These are phyloP conservation scores for Eilema griseolum DNA, from an alignment of 2,888 invertebrate genomes.

Conservation along the genomic window DNA sequence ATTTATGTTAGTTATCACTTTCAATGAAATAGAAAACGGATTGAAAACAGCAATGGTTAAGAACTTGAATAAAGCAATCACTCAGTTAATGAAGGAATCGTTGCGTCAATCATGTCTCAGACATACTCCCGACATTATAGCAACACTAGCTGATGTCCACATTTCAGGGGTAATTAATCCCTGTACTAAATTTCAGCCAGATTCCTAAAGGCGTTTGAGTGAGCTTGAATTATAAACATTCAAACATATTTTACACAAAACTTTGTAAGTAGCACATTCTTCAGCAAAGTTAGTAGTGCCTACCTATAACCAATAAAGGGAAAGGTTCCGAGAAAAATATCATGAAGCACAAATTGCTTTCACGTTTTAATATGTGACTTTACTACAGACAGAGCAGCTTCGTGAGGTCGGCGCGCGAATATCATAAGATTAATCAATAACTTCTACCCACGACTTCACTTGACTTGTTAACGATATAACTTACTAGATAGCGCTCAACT, in stretches of 20 bases:
- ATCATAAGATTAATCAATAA: slow-evolving; percentile 62
- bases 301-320: slow-evolving; percentile 33
- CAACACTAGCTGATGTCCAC: slow-evolving; percentile 14
- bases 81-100: slow-evolving; percentile 35
- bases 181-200: no score
- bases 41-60: slow-evolving; percentile 15
- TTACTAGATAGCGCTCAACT: background rate
- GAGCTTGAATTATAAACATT: no score
- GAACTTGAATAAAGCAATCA: slow-evolving; percentile 40
- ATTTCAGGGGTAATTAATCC: no score
- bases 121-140: slow-evolving; percentile 43
- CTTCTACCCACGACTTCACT: background rate
- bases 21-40: slow-evolving; percentile 12
- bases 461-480: background rate
- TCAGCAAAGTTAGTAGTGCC: slow-evolving; percentile 28
- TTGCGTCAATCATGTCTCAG: slow-evolving; percentile 35
- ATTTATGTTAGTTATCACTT: background rate
- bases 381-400: slow-evolving; percentile 44
- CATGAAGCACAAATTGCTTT: slow-evolving; percentile 64
- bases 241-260: slow-evolving; percentile 6
- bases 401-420: slow-evolving; percentile 58
- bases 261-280: no score
- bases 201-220: no score
- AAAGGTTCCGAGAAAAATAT: slow-evolving; percentile 43
- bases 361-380: slow-evolving; percentile 52